A percentile compares a stretch with the other conserved stretches of the same genome.
Evolutionary conservation across 2,797 vertebrate genomes (phyloP).

Genomic region (Notolabrus celidotus): DNA sequence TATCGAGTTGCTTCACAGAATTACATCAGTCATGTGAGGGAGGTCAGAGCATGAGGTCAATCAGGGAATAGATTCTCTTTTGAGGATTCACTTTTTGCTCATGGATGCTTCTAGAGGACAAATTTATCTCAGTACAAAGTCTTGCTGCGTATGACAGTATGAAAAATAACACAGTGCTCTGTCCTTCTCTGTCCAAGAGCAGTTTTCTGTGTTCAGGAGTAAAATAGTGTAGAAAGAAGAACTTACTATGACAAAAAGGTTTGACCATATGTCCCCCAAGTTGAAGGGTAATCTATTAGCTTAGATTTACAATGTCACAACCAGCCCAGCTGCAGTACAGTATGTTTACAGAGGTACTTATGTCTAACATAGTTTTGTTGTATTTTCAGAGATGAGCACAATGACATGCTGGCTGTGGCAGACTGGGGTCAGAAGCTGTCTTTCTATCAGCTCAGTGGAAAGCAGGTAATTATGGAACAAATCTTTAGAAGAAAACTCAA

Average conservation of each 20-base stretch:
- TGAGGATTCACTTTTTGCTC: slow-evolving; percentile 17
- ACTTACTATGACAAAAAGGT: not conserved
- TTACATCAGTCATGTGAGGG: slow-evolving; percentile 21
- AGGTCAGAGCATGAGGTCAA: slow-evolving; percentile 21
- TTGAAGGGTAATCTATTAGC: slow-evolving; percentile 11
- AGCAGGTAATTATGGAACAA: slow-evolving; percentile 88
- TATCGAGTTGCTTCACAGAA: slow-evolving; percentile 9
- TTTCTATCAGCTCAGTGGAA: slow-evolving; percentile 98
- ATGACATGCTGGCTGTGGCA: slow-evolving; percentile 96
- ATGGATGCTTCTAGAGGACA: slow-evolving; percentile 8
- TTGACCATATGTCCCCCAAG: not conserved
- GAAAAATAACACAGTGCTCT: not conserved
- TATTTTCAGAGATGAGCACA: slow-evolving; percentile 92
- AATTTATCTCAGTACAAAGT: not conserved
- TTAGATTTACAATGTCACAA: slow-evolving; percentile 23
- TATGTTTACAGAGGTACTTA: slow-evolving; percentile 38
- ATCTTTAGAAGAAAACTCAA: not conserved
- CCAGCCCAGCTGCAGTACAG: slow-evolving; percentile 18
- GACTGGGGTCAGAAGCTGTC: slow-evolving; percentile 98
- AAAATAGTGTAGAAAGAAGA: slow-evolving; percentile 11
- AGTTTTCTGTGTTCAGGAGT: slow-evolving; percentile 5
- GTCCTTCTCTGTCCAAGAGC: not conserved
- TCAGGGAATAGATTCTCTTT: slow-evolving; percentile 15
- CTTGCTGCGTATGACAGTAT: slow-evolving; percentile 1
- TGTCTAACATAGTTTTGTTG: slow-evolving; percentile 41